Evolutionary conservation across 2,113 vertebrate species (phyloP).

Genomic region (Dicaeum eximium): DNA sequence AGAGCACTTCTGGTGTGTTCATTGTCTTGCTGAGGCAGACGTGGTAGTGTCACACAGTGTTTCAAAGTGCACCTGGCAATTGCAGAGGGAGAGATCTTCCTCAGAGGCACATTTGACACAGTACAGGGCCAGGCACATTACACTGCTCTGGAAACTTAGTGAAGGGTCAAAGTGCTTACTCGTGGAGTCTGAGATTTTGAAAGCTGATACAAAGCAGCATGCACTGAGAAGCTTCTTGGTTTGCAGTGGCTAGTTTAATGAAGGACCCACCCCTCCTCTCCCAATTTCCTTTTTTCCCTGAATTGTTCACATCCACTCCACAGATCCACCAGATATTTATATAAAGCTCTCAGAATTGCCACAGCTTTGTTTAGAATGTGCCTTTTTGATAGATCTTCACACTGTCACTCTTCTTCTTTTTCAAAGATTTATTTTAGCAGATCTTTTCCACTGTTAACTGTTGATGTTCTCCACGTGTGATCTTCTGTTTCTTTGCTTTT

Average conservation of each 20-base stretch:
- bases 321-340: not conserved
- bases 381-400: not conserved
- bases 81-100: not conserved
- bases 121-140: not conserved
- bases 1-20: not conserved
- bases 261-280: not conserved
- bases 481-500: not conserved
- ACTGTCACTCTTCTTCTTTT: not conserved
- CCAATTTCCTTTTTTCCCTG: not conserved
- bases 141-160: not conserved
- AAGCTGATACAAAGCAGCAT: not conserved
- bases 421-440: not conserved
- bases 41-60: accelerated
- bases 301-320: not conserved
- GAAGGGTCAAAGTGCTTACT: not conserved
- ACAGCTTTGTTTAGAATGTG: not conserved
- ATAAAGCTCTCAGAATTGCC: not conserved
- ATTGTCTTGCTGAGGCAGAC: not conserved
- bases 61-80: not conserved
- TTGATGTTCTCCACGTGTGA: not conserved
- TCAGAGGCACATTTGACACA: accelerated
- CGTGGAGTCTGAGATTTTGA: not conserved
- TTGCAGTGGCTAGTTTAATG: not conserved
- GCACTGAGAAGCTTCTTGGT: not conserved
- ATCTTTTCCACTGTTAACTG: not conserved